Evolutionary conservation across 1,140 invertebrate species (phyloP), one percentile per base, ranked within the genome.

Genomic region (Brachionus plicatilis): DNA sequence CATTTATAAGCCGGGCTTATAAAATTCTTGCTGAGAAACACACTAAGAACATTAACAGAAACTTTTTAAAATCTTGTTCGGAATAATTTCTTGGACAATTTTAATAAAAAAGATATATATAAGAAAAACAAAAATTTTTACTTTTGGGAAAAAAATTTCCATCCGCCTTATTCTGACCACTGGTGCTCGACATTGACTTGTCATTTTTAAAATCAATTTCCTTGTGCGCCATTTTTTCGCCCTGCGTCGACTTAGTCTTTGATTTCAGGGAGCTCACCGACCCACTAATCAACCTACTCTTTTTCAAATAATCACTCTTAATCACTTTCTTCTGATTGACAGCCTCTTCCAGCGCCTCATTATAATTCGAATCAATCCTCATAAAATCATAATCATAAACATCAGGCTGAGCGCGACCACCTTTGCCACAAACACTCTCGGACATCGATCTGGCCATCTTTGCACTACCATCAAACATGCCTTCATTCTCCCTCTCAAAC

Each of bases 401-500:
- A 60, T 43, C 37, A 24, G 41, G 3, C 9, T 72, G 14, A 2
- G 7, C 6, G 33, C 1, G 33, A 37, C 33, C 33, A 37, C 33
- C 7, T 37, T 37, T 37, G 33, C 33, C 33, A 17, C 17, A 41
- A 8, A 24, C 5, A 37, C 37, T 76, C 8, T 76, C 72, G 2
- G 72, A 76, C 43, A 76, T 14, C 1, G 72, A 47, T 8, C 72
- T 24, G 0, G 7, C 9, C 24, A 76, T 14, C 8, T 50, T 47
- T 14, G 2, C 14, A 27, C 47, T 24, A 50, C 3, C 33, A 37
- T 37, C 24, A 8, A 33, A 29, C 65, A 78, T 6, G 8, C 43
- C 7, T 11, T 41, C 29, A 37, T 41, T 86, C 86, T 88, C 87
- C 83, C 84, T 66, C 86, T 86, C 85, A 7, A 50, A 37, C 50